Conservation (phyloP, 2,113 vertebrate species). For the Neodontobutis hainanensis region DNA sequence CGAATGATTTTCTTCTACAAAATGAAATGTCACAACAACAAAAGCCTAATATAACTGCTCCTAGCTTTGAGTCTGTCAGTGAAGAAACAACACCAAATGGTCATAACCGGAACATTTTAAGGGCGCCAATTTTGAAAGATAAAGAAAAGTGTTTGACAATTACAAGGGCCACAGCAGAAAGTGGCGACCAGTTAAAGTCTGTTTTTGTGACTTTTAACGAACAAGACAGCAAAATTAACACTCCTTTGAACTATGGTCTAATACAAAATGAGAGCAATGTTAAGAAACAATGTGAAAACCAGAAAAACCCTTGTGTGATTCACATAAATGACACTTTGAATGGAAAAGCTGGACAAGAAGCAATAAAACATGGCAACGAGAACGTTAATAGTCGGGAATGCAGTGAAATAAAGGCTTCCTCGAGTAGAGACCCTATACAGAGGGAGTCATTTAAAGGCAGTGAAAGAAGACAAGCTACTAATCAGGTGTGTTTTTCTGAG, state of each 20-base stretch:
- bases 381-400: background rate
- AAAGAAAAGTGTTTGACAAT: no score
- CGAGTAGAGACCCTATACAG: background rate
- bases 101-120: background rate
- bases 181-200: no score
- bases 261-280: no score
- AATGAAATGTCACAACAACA: background rate
- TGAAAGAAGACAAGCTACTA: background rate
- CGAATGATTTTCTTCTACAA: background rate
- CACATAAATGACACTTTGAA: no score
- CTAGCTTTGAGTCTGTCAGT: background rate
- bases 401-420: background rate
- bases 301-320: no score
- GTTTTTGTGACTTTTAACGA: background rate
- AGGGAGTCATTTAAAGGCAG: background rate
- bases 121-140: background rate
- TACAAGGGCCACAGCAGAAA: no score
- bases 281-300: no score
- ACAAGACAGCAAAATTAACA: background rate
- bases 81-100: background rate
- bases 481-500: background rate
- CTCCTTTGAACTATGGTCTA: no score
- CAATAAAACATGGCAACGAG: background rate
- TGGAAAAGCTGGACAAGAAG: no score
- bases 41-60: background rate